A percentile compares a stretch with the other conserved stretches of the same genome.
Conservation (phyloP, 1,140 invertebrate genomes). For the Caerostris darwini region DNA sequence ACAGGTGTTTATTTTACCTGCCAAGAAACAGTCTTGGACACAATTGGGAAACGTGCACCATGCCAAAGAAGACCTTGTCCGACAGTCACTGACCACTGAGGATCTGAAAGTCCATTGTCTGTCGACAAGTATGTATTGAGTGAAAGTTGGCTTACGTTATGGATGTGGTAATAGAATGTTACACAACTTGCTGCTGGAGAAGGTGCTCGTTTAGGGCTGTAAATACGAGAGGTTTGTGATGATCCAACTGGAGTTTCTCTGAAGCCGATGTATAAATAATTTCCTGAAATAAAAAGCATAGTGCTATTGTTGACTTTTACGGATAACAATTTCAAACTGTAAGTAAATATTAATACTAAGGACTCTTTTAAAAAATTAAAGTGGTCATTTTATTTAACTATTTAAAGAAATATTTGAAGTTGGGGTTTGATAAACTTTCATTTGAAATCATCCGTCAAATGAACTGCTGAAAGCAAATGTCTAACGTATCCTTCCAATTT, state of each 20-base stretch:
- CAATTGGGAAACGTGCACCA: slow-evolving; percentile 60
- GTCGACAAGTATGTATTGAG: slow-evolving; percentile 63
- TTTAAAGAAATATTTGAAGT: too few species aligned
- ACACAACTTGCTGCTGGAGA: slow-evolving; percentile 42
- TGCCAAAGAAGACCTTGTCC: slow-evolving; percentile 70
- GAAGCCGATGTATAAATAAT: slow-evolving; percentile 67
- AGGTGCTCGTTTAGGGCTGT: slow-evolving; percentile 17
- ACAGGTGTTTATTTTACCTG: slow-evolving; percentile 46
- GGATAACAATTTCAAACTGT: not conserved
- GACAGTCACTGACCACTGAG: slow-evolving; percentile 59
- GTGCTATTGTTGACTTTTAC: not conserved
- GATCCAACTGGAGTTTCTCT: not conserved
- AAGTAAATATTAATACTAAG: too few species aligned
- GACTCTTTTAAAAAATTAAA: too few species aligned
- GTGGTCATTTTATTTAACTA: too few species aligned
- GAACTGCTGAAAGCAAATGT: too few species aligned
- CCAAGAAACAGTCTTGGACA: slow-evolving; percentile 50
- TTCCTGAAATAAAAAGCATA: slow-evolving; percentile 16
- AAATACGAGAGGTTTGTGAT: slow-evolving; percentile 48
- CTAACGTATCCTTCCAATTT: too few species aligned
- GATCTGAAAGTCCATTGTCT: slow-evolving; percentile 64
- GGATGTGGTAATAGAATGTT: slow-evolving; percentile 74
- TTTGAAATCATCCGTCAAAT: too few species aligned
- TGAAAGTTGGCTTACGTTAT: slow-evolving; percentile 49
- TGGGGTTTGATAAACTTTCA: too few species aligned